phyloP scores from a whole-genome alignment of 2,888 invertebrate species.

The Platycheirus albimanus region DNA sequence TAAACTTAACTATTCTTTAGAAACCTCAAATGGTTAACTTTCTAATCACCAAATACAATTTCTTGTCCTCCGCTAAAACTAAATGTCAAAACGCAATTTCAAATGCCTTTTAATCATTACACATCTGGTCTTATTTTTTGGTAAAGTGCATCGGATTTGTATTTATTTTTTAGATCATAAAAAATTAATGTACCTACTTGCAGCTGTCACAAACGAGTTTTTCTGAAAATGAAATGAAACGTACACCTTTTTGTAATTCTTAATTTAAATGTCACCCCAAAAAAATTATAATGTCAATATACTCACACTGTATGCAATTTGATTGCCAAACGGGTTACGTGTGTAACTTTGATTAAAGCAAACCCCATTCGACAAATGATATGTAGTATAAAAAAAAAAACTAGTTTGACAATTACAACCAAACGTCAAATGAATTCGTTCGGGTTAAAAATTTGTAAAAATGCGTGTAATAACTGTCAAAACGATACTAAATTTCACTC shows the following conservation, averaged over 20 bases:
- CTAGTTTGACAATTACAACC: conserved; percentile 16
- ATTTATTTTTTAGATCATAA: conserved; percentile 9
- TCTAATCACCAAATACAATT: no score
- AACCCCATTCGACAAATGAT: no score
- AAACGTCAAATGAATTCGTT: conserved; percentile 22
- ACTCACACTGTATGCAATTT: neutral
- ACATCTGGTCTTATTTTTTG: neutral
- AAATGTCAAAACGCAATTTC: no score
- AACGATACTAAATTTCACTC: conserved; percentile 50
- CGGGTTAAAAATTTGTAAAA: conserved; percentile 26
- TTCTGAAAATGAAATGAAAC: neutral
- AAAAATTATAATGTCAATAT: conserved; percentile 24
- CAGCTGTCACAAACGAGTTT: conserved; percentile 31
- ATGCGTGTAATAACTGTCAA: conserved; percentile 58
- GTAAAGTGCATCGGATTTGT: conserved; percentile 24
- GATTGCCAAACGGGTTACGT: conserved; percentile 24
- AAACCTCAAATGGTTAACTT: no score
- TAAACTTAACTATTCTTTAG: no score
- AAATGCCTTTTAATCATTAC: no score
- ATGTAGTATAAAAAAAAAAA: no score
- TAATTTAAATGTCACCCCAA: conserved; percentile 13
- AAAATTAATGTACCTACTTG: conserved; percentile 6
- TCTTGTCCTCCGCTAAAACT: no score
- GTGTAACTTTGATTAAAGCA: conserved; percentile 20
- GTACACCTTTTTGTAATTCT: conserved; percentile 7